Base-by-base conservation (phyloP, 2,888 invertebrate species). In the Megamerina dolium region DNA sequence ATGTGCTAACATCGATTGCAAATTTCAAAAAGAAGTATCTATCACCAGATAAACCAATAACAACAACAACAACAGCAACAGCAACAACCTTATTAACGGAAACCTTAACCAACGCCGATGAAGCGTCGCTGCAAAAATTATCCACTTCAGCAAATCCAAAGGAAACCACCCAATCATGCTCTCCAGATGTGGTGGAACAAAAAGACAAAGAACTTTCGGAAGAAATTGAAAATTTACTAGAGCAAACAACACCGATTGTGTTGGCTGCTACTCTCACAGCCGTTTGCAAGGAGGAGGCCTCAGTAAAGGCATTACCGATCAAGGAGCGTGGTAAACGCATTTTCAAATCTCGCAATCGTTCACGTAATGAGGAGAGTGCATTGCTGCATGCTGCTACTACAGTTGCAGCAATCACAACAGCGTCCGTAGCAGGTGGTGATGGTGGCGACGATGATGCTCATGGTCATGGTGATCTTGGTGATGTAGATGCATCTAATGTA, bases 161-260 rank as follows among this genome's bases (percentile, higher is more conserved):
- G 9, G 23, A 40, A 13, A n/a, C n/a, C n/a, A n/a, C n/a, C n/a
- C n/a, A n/a, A n/a, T n/a, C n/a, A n/a, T n/a, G n/a, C n/a, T n/a
- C 34, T 19, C 36, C 43, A n/a, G 43, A 49, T 19, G 56, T 57
- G 35, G 19, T 51, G 9, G 61, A 59, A n/a, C 41, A 55, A 40
- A 54, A 56, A 43, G 61, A 64, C 42, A 53, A 56, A 33, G 53
- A 58, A 39, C 64, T 77, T 38, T 73, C 75, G 5, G 75, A 69
- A 41, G 77, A 80, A 51, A 80, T 83, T 33, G 77, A 80, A 30
- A 77, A 77, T 54, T 62, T 83, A 36, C 72, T 83, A 40, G 78
- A 78, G 52, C 76, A 78, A 57, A 81, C 82, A 13, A 73, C 80
- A 12, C 79, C 82, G 1, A 75, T 76, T 5, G 34, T 27, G 4